phyloP scores from a whole-genome alignment of 1,140 invertebrate species.

The Choristoneura fumiferana region DNA sequence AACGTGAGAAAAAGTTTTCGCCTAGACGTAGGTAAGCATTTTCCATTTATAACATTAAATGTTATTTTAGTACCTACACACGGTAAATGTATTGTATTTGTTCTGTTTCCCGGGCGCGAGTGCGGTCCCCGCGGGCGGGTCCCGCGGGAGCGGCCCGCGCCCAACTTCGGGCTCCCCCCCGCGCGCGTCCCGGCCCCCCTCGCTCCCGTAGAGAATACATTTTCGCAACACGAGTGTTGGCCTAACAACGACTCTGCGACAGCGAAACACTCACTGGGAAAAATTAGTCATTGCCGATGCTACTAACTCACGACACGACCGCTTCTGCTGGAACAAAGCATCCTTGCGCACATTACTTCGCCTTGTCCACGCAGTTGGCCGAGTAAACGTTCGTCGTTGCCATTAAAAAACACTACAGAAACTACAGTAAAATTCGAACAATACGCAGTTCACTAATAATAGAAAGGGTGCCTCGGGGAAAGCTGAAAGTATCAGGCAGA shows the following conservation, averaged over 20 bases:
- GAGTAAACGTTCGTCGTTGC: conserved; percentile 8
- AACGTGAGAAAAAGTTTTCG: no score
- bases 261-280: conserved; percentile 61
- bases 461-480: conserved; percentile 50
- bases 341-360: conserved; percentile 26
- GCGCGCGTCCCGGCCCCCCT: conserved; percentile 41
- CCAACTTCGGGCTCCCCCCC: conserved; percentile 66
- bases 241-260: conserved; percentile 71
- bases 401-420: conserved; percentile 33
- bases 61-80: conserved; percentile 24
- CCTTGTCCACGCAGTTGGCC: conserved; percentile 19
- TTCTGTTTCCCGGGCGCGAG: conserved; percentile 28
- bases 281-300: conserved; percentile 68
- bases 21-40: background rate
- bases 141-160: conserved; percentile 67
- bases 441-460: conserved; percentile 50
- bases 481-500: conserved; percentile 13
- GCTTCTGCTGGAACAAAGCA: conserved; percentile 39
- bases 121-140: conserved; percentile 59
- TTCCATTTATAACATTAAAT: conserved; percentile 15
- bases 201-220: conserved; percentile 70
- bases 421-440: conserved; percentile 48
- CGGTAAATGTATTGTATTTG: conserved; percentile 9
- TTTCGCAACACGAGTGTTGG: conserved; percentile 71
- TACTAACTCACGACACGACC: conserved; percentile 27